Base-by-base conservation (phyloP, 2,888 invertebrate species). In the Molorchus minor region DNA sequence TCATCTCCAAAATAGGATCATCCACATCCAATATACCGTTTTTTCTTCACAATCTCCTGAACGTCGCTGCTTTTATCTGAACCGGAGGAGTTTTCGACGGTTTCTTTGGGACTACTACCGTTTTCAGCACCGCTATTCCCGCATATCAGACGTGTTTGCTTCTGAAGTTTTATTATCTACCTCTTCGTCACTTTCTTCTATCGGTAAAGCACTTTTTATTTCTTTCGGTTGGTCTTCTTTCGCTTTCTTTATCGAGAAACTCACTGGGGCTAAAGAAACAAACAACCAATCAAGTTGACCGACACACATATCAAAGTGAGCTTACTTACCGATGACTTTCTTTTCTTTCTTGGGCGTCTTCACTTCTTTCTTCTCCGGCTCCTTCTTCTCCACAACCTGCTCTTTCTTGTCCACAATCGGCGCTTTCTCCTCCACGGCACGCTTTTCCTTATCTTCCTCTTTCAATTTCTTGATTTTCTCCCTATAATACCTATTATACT, bases 211-310 rank as follows among this genome's bases (percentile, higher is more conserved):
- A 51, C 89, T 91, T 77, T 90, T 92, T 51, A 81, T 80, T 57
- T 80, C 80, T 63, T 80, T 81, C 2, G 77, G 73, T 1, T 68
- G 66, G 10, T 80, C 81, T 36, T 80, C 93, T 75, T 92, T 93
- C 0, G 88, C 83, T 75, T 93, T 93, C 73, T 90, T 91, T 36
- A 94, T 93, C 0, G 93, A 94, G 78, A 94, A 94, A 58, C 92
- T 90, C 0, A 94, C 92, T 0, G 92, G 89, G 7, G 85, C 90
- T 88, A 33, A 33, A 33, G 79, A 13, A 68, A 60, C 52, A 45
- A 58, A 1, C 1, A 41, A 8, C 8, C 15, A 29, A 13, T 12
- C 20, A 33, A 35, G 1, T 2, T 33, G 10, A 30, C n/a, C n/a
- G n/a, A n/a, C n/a, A n/a, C n/a, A n/a, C n/a, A n/a, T 8, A 8